Evolutionary conservation across 2,888 invertebrate species (phyloP), one percentile per base, ranked within the genome.

Genomic region (Pandemis corylana): DNA sequence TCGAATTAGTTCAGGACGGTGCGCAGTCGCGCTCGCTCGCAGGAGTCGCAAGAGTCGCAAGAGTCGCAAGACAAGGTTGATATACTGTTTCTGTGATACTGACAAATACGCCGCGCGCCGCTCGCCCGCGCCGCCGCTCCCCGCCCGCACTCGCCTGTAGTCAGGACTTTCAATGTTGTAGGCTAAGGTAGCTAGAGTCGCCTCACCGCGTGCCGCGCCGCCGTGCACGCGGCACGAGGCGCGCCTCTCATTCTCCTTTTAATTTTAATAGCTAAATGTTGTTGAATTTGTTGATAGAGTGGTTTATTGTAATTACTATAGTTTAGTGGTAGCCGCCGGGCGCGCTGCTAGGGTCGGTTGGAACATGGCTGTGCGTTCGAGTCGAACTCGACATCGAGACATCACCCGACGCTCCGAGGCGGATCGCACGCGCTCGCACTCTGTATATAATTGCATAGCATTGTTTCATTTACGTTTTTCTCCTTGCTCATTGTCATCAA

Each of bases 401-500:
- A 85, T 87, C 86, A 84, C 84, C 84, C 79, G 80, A 79, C 79
- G 84, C 80, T 80, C 76, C 81, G 82, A 84, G 85, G 88, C 85
- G 85, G 76, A 79, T 82, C 86, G 87, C 85, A 84, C 87, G 76
- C 78, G 76, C 77, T 80, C 88, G 85, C 90, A 84, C 87, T 90
- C 90, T 93, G 93, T 93, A 94, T 89, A 93, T 93, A 93, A 89
- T 90, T 89, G 90, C 94, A 92, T 92, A 87, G 87, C 93, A 92
- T 93, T 90, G 84, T 89, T 90, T 93, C 92, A 93, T 93, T 93
- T 92, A 90, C 89, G 89, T 92, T 59, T 90, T 84, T 89, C 89
- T 92, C 92, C 93, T 92, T 92, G 91, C 92, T 93, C 94, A 93
- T 93, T 91, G 92, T 90, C 94, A 94, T 94, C 94, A 94, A 94